phyloP scores from a whole-genome alignment of 2,113 vertebrate genomes.

The Myotis brandtii region DNA sequence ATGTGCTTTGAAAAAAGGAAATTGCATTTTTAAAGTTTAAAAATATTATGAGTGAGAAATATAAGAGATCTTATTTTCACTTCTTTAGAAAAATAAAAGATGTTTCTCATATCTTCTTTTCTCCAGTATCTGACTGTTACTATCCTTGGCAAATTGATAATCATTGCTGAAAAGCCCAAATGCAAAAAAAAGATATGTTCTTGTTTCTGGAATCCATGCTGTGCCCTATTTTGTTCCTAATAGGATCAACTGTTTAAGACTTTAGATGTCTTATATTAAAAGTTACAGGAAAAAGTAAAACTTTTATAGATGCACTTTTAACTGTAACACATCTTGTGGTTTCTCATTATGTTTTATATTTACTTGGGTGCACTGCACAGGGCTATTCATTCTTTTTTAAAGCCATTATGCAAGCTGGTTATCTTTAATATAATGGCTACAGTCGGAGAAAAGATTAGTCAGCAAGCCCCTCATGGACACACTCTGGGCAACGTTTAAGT shows the following conservation, averaged over 20 bases:
- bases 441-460: background rate
- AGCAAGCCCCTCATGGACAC: no score
- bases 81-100: constrained; percentile 84
- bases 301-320: constrained; percentile 81
- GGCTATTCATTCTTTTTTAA: constrained; percentile 32
- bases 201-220: constrained; percentile 77
- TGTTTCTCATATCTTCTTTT: constrained; percentile 82
- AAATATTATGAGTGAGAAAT: constrained; percentile 86
- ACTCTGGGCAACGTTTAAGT: no score
- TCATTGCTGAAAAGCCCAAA: constrained; percentile 81
- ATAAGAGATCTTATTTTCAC: constrained; percentile 86
- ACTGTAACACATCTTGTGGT: constrained; percentile 73
- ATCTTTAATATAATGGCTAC: background rate
- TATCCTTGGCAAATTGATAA: constrained; percentile 85
- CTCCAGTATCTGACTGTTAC: constrained; percentile 81
- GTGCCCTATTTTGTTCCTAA: constrained; percentile 83
- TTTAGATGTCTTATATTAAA: constrained; percentile 81
- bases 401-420: constrained; percentile 30
- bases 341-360: constrained; percentile 74
- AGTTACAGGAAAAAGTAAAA: constrained; percentile 80
- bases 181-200: constrained; percentile 55
- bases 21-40: constrained; percentile 87
- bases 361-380: constrained; percentile 54
- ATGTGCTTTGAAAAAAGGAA: constrained; percentile 85
- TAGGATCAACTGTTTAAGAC: constrained; percentile 78